Conservation (phyloP, 2,888 invertebrate species). For the Cotesia congregata region DNA sequence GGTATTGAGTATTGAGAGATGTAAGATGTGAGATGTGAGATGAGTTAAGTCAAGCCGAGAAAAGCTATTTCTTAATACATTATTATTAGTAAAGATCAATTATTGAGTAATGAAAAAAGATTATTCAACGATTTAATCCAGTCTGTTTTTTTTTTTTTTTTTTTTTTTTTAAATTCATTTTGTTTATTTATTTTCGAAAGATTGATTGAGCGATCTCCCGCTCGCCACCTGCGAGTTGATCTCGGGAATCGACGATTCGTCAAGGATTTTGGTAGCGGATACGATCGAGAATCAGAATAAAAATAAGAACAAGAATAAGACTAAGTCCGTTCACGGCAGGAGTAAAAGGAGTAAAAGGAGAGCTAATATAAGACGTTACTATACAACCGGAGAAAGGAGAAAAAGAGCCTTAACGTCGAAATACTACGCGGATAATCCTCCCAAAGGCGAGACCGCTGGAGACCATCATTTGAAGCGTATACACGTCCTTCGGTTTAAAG, state of each 20-base stretch:
- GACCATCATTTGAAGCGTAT: slow-evolving; percentile 61
- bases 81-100: slow-evolving; percentile 16
- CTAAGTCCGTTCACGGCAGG: not conserved
- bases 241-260: slow-evolving; percentile 34
- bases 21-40: not conserved
- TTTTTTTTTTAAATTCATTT: not conserved
- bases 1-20: slow-evolving; percentile 17
- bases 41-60: not conserved
- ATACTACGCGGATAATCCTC: slow-evolving; percentile 46
- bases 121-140: slow-evolving; percentile 26
- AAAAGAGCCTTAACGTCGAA: slow-evolving; percentile 47
- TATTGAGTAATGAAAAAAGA: slow-evolving; percentile 14
- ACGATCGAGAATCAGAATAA: not conserved
- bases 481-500: slow-evolving; percentile 53
- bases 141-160: slow-evolving; percentile 17
- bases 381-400: slow-evolving; percentile 1
- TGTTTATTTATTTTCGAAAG: slow-evolving; percentile 9
- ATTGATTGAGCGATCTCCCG: slow-evolving; percentile 37
- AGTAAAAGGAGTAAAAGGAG: not conserved
- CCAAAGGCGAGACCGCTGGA: slow-evolving; percentile 43
- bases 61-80: slow-evolving; percentile 2
- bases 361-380: not conserved
- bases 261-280: slow-evolving; percentile 26
- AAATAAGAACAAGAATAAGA: not conserved
- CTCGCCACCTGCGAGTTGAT: slow-evolving; percentile 34